phyloP scores from a whole-genome alignment of 2,797 vertebrate species.

The Ibycter americanus region DNA sequence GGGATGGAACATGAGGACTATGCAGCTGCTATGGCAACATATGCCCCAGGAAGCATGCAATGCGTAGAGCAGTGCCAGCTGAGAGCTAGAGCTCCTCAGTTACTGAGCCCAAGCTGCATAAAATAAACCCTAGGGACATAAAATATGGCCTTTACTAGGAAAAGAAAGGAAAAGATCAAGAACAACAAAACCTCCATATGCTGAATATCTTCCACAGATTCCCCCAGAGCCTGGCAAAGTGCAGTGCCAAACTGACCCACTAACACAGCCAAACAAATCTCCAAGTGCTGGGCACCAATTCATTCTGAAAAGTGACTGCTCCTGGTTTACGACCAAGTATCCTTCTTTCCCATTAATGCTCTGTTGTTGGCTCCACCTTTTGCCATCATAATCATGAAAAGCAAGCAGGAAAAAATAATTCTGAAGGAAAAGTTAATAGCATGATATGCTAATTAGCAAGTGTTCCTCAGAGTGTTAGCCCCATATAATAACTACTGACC shows the following conservation, averaged over 20 bases:
- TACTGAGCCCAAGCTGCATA: not conserved
- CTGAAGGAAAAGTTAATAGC: not conserved
- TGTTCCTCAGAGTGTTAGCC: conserved; percentile 1
- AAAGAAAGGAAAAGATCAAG: not conserved
- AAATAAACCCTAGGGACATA: not conserved
- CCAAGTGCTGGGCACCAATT: not conserved
- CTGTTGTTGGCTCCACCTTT: not conserved
- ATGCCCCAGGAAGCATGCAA: not conserved
- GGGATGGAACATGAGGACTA: not conserved
- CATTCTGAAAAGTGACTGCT: not conserved
- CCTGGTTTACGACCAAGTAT: not conserved
- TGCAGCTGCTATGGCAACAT: not conserved
- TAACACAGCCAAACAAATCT: not conserved
- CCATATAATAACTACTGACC: not conserved
- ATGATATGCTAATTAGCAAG: conserved; percentile 10
- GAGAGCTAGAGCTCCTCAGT: not conserved
- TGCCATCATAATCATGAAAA: not conserved
- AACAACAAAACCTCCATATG: not conserved
- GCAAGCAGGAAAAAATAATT: not conserved
- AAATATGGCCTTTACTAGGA: not conserved
- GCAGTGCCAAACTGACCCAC: not conserved
- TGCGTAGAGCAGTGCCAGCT: not conserved
- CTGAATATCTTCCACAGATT: not conserved
- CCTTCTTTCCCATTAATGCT: not conserved
- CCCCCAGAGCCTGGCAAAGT: not conserved